These are phyloP conservation scores for Phyllotis vaccarum DNA, from an alignment of 2,797 vertebrate genomes.

Conservation along the genomic window DNA sequence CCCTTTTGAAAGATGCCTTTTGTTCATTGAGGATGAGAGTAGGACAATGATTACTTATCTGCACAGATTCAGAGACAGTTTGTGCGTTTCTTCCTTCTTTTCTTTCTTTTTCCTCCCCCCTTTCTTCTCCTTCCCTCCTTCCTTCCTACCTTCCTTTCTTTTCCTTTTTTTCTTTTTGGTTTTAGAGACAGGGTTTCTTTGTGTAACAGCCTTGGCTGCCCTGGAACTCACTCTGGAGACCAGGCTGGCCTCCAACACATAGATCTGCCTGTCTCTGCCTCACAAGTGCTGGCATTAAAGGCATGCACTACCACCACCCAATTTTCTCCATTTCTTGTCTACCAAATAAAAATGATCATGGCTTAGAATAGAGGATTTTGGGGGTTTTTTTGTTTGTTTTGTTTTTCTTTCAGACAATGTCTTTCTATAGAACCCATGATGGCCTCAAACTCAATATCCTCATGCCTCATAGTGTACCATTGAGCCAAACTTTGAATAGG, in stretches of 20 bases:
- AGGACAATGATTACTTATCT: conserved; percentile 23
- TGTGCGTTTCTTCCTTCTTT: conserved; percentile 16
- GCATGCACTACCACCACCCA: background rate
- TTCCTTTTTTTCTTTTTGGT: background rate
- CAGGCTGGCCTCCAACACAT: background rate
- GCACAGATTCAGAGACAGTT: background rate
- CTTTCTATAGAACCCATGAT: background rate
- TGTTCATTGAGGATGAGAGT: conserved; percentile 1
- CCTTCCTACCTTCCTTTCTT: background rate
- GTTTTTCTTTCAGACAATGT: background rate
- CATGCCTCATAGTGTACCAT: background rate
- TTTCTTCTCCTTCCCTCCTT: conserved; percentile 1
- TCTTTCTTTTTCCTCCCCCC: background rate
- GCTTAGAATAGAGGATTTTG: background rate
- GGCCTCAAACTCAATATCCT: background rate
- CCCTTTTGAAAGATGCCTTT: conserved; percentile 44
- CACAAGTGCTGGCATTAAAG: background rate
- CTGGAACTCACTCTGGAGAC: background rate
- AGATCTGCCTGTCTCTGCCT: background rate
- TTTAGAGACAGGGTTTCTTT: background rate
- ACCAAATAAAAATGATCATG: background rate
- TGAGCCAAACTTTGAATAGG: background rate
- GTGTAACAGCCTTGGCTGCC: background rate
- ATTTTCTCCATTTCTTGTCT: conserved; percentile 16
- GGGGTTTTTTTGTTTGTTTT: too few species aligned